Percentiles rank a stretch among this genome's conserved stretches.
phyloP scores from a whole-genome alignment of 2,797 vertebrate genomes.

The Lithobates sylvaticus region DNA sequence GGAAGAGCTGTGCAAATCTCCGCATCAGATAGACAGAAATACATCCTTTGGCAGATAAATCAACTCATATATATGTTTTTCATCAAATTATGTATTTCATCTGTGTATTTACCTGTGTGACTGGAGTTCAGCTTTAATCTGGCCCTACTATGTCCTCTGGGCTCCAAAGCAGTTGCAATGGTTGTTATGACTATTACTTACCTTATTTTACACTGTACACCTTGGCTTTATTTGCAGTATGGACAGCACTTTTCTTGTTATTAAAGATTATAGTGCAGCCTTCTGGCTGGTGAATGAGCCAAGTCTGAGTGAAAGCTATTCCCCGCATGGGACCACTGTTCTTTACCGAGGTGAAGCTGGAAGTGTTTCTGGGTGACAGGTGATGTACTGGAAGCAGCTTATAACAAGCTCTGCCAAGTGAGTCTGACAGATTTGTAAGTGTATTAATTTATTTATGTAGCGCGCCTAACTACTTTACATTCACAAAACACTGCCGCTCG shows the following conservation, averaged over 20 bases:
- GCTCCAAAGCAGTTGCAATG: neutral
- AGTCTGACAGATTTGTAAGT: constrained; percentile 48
- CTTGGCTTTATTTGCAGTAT: neutral
- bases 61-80: too few species aligned
- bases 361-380: constrained; percentile 33
- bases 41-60: too few species aligned
- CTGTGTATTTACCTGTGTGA: neutral
- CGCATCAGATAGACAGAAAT: too few species aligned
- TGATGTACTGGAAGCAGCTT: constrained; percentile 35
- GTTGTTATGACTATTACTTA: neutral
- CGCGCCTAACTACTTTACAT: constrained; percentile 37
- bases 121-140: neutral
- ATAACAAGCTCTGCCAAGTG: constrained; percentile 38
- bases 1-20: too few species aligned
- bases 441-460: constrained; percentile 47
- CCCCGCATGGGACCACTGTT: neutral
- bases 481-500: constrained; percentile 25
- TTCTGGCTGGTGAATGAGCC: neutral
- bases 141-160: neutral
- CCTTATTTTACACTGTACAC: neutral
- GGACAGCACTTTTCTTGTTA: neutral
- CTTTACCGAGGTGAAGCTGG: constrained; percentile 11
- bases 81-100: neutral
- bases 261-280: constrained; percentile 8
- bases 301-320: neutral